Conservation (phyloP, 2,888 invertebrate genomes). For the Cantharis rufa region DNA sequence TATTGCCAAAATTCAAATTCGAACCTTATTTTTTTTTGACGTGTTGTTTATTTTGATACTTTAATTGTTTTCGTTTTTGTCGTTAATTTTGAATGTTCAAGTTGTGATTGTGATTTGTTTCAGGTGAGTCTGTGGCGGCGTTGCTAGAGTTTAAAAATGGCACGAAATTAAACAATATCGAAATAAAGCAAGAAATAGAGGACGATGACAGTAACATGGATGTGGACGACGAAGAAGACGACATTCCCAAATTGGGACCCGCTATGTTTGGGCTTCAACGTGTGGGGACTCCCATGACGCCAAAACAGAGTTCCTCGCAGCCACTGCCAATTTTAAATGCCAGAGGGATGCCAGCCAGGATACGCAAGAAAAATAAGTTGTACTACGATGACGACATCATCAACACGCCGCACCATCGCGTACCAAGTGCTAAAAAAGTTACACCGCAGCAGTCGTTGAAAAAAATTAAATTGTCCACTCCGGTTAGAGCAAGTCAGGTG, state of each 20-base stretch:
- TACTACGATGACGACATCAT: slow-evolving; percentile 90
- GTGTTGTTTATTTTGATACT: neutral
- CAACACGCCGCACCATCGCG: slow-evolving; percentile 76
- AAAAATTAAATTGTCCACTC: slow-evolving; percentile 45
- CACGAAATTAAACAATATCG: slow-evolving; percentile 51
- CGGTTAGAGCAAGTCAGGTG: slow-evolving; percentile 17
- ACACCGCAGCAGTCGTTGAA: slow-evolving; percentile 61
- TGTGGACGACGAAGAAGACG: slow-evolving; percentile 61
- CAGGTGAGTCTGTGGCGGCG: slow-evolving; percentile 62
- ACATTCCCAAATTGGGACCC: slow-evolving; percentile 74
- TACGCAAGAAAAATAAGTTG: slow-evolving; percentile 81
- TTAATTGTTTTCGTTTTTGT: slow-evolving; percentile 12
- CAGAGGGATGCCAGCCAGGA: slow-evolving; percentile 87
- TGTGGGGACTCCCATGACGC: slow-evolving; percentile 78
- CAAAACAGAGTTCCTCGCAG: slow-evolving; percentile 68
- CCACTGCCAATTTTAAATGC: slow-evolving; percentile 83
- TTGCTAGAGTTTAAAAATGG: slow-evolving; percentile 63
- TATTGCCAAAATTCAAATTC: slow-evolving; percentile 53
- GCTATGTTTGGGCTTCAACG: slow-evolving; percentile 81
- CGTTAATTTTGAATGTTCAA: neutral
- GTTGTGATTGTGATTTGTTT: slow-evolving; percentile 28
- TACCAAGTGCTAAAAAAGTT: slow-evolving; percentile 71
- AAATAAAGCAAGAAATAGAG: slow-evolving; percentile 43
- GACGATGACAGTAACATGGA: slow-evolving; percentile 66
- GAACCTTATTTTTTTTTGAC: slow-evolving; percentile 14